Evolutionary conservation across 2,113 vertebrate genomes (phyloP).

Genomic region (Notiomystis cincta): DNA sequence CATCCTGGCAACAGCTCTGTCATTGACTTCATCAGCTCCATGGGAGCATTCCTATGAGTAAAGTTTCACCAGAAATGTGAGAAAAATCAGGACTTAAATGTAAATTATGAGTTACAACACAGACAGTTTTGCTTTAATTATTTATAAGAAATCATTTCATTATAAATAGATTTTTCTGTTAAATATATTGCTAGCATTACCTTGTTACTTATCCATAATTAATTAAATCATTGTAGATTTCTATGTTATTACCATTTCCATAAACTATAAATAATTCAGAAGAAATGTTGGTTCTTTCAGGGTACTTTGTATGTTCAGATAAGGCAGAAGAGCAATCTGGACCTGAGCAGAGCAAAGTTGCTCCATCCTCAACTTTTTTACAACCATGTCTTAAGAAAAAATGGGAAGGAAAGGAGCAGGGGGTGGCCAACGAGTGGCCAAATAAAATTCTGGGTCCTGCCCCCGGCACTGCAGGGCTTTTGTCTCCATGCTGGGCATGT

Average conservation of each 20-base stretch:
- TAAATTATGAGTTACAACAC: background rate
- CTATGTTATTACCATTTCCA: conserved; percentile 35
- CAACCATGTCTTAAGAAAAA: background rate
- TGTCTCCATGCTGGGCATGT: background rate
- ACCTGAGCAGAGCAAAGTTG: background rate
- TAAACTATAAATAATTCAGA: conserved; percentile 46
- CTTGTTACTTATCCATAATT: conserved; percentile 51
- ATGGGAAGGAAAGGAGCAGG: background rate
- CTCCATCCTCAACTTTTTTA: background rate
- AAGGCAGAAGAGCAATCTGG: background rate
- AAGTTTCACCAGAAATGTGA: background rate
- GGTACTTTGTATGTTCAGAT: background rate
- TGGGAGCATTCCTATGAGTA: background rate
- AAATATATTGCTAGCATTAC: conserved; percentile 26
- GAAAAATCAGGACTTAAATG: background rate
- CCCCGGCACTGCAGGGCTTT: background rate
- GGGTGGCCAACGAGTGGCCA: background rate
- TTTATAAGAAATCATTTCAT: conserved; percentile 41
- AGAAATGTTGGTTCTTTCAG: background rate
- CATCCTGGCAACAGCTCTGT: background rate
- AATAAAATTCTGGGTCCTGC: background rate
- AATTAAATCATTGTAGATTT: conserved; percentile 52
- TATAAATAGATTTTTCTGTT: conserved; percentile 35
- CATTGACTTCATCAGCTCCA: background rate
- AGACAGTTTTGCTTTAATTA: conserved; percentile 10